A percentile compares a stretch with the other conserved stretches of the same genome.
These are phyloP conservation scores for Pollenia griseotomentosa DNA, from an alignment of 2,888 invertebrate genomes.

Conservation along the genomic window DNA sequence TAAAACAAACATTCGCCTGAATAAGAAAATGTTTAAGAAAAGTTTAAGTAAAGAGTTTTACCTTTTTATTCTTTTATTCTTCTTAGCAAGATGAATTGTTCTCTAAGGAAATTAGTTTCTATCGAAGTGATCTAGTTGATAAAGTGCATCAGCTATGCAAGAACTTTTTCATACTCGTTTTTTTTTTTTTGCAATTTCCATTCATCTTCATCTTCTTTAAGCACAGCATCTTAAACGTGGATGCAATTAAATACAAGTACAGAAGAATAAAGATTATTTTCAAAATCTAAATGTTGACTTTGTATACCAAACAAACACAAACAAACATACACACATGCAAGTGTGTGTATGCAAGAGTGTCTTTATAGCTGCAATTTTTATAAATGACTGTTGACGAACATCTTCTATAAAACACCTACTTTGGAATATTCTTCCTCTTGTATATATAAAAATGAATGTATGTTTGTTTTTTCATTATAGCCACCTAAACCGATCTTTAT, in stretches of 20 bases:
- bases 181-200: conserved; percentile 1
- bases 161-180: conserved; percentile 1
- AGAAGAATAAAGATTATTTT: conserved; percentile 44
- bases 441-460: too few species aligned
- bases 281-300: conserved; percentile 54
- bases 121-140: conserved; percentile 68
- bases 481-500: too few species aligned
- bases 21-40: conserved; percentile 46
- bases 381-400: conserved; percentile 44
- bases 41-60: conserved; percentile 60
- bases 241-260: conserved; percentile 58
- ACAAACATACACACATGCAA: not conserved
- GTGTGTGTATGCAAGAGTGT: not conserved
- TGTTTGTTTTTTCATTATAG: too few species aligned
- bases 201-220: conserved; percentile 48
- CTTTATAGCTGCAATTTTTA: conserved; percentile 4
- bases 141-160: conserved; percentile 58
- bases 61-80: conserved; percentile 23
- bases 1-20: conserved; percentile 37
- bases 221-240: conserved; percentile 48
- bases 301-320: not conserved
- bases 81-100: conserved; percentile 64
- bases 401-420: not conserved
- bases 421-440: not conserved
- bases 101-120: conserved; percentile 72